phyloP scores from a whole-genome alignment of 1,140 invertebrate species.

The Stegodyphus mimosarum region DNA sequence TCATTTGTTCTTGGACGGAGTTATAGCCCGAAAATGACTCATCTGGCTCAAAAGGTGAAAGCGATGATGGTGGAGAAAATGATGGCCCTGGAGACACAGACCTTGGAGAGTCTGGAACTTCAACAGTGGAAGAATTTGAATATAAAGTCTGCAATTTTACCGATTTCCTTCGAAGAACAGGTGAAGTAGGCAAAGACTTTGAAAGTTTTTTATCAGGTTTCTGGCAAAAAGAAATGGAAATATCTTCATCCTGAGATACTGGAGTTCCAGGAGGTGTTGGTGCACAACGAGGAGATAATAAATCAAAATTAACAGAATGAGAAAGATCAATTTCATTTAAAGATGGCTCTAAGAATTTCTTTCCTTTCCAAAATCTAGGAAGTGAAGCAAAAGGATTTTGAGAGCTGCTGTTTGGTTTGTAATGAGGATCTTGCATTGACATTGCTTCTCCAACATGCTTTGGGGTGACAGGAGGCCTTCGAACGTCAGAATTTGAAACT shows the following conservation, averaged over 20 bases:
- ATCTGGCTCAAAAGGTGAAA: constrained; percentile 48
- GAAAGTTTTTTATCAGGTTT: constrained; percentile 11
- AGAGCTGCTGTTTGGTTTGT: constrained; percentile 70
- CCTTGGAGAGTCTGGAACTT: constrained; percentile 33
- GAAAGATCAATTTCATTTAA: constrained; percentile 71
- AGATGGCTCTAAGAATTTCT: constrained; percentile 64
- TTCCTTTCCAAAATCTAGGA: constrained; percentile 70
- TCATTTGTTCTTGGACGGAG: constrained; percentile 58
- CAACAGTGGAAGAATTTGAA: constrained; percentile 53
- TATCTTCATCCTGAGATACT: neutral
- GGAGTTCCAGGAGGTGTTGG: no score
- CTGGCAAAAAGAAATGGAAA: neutral
- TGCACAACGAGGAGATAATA: constrained; percentile 73
- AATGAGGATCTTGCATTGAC: constrained; percentile 82
- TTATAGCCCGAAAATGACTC: constrained; percentile 21
- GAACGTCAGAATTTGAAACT: neutral
- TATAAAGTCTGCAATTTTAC: constrained; percentile 58
- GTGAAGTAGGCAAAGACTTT: constrained; percentile 48
- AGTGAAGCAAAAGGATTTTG: constrained; percentile 79
- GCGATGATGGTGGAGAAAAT: constrained; percentile 29
- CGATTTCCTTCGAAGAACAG: constrained; percentile 35
- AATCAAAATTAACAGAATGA: constrained; percentile 78
- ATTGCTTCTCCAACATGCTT: constrained; percentile 80
- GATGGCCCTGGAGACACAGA: constrained; percentile 38
- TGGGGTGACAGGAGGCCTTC: constrained; percentile 67